Evolutionary conservation across 1,140 invertebrate genomes (phyloP).

Genomic region (Trichomalopsis sarcophagae): DNA sequence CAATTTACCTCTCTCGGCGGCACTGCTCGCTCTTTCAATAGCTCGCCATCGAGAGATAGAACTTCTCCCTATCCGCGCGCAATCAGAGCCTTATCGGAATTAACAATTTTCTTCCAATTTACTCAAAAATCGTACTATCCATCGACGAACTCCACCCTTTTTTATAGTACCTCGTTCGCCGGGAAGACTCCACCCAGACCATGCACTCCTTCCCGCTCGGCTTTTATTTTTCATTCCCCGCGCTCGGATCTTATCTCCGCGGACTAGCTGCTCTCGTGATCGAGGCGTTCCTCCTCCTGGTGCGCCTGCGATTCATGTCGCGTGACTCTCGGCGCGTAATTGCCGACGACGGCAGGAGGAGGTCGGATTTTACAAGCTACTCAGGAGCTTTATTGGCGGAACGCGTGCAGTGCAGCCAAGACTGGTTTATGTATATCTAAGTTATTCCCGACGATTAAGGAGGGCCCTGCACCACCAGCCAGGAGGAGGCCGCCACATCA

Average conservation of each 20-base stretch:
- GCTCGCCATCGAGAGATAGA: no score
- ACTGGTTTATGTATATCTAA: slow-evolving; percentile 16
- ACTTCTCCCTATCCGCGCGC: not conserved
- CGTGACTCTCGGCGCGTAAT: slow-evolving; percentile 36
- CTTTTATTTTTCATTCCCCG: slow-evolving; percentile 26
- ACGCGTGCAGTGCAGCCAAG: not conserved
- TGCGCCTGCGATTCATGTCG: slow-evolving; percentile 19
- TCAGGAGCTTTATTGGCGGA: slow-evolving; percentile 27
- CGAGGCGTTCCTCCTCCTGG: not conserved
- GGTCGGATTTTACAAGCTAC: slow-evolving; percentile 31
- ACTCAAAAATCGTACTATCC: not conserved
- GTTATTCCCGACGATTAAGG: slow-evolving; percentile 23
- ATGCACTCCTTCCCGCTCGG: not conserved
- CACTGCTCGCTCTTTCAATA: not conserved
- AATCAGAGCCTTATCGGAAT: not conserved
- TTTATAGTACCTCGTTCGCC: not conserved
- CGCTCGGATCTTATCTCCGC: slow-evolving; percentile 12
- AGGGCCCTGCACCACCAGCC: not conserved
- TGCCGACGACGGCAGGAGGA: not conserved
- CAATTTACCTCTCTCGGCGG: not conserved
- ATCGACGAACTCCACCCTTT: not conserved
- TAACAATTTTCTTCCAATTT: not conserved
- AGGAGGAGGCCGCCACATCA: no score
- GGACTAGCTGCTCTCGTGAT: not conserved
- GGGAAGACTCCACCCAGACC: not conserved